Evolutionary conservation across 2,888 invertebrate genomes (phyloP).

Genomic region (Glaucopsyche alexis): DNA sequence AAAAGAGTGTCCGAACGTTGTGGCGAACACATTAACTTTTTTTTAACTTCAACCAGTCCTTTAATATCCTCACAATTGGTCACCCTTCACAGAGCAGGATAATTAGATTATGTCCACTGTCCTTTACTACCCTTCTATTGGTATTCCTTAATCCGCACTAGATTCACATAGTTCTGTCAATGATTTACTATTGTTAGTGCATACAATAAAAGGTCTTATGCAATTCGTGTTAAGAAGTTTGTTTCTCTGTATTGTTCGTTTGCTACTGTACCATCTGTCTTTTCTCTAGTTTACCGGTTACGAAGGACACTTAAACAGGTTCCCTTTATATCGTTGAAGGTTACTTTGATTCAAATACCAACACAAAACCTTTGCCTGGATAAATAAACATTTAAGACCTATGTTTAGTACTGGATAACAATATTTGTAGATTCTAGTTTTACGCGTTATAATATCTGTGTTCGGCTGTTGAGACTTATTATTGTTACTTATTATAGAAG

Average conservation of each 20-base stretch:
- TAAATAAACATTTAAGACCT: constrained; percentile 1
- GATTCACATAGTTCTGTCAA: constrained; percentile 54
- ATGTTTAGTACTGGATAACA: background rate
- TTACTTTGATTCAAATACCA: constrained; percentile 40
- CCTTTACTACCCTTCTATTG: constrained; percentile 44
- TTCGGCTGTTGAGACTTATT: background rate
- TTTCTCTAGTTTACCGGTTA: constrained; percentile 58
- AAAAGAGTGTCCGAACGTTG: constrained; percentile 18
- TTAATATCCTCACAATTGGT: constrained; percentile 22
- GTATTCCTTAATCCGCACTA: constrained; percentile 52
- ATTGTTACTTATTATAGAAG: too few species aligned
- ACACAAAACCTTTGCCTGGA: constrained; percentile 7
- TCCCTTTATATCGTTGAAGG: constrained; percentile 33
- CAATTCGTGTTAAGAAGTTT: background rate
- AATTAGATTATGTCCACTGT: constrained; percentile 47
- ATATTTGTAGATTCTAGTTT: background rate
- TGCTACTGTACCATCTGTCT: constrained; percentile 45
- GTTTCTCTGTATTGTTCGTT: constrained; percentile 34
- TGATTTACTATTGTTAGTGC: constrained; percentile 30
- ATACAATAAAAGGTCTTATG: constrained; percentile 27
- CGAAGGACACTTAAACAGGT: constrained; percentile 53
- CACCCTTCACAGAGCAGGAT: constrained; percentile 39
- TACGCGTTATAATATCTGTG: background rate
- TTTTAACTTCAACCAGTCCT: constrained; percentile 1
- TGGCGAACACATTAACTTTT: background rate